These are phyloP conservation scores for Acanthaster planci DNA, from an alignment of 35 echinoderm and acorn worm species.

Conservation along the genomic window DNA sequence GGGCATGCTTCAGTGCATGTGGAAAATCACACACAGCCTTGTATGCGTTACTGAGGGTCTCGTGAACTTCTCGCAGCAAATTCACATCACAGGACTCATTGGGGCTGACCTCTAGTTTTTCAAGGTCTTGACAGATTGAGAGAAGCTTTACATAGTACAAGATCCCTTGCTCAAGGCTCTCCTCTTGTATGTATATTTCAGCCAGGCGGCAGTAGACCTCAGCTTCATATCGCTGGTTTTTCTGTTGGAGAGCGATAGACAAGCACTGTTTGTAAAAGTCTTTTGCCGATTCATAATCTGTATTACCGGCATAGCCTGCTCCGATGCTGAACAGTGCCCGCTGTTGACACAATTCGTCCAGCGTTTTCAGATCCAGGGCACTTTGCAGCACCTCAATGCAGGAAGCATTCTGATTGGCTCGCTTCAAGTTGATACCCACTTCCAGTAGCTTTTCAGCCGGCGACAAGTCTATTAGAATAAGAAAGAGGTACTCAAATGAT, in stretches of 20 bases:
- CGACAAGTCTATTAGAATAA: not conserved
- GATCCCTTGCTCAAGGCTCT: slow-evolving; percentile 60
- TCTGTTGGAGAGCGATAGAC: slow-evolving; percentile 41
- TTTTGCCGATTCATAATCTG: slow-evolving; percentile 56
- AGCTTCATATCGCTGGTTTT: slow-evolving; percentile 58
- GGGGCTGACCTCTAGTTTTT: not conserved
- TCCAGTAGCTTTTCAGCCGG: slow-evolving; percentile 66
- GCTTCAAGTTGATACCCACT: slow-evolving; percentile 52
- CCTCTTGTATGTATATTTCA: slow-evolving; percentile 52
- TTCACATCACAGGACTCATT: slow-evolving; percentile 25
- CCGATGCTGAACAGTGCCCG: slow-evolving; percentile 60
- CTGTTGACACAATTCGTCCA: slow-evolving; percentile 25
- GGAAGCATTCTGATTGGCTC: slow-evolving; percentile 43
- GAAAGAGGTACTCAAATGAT: not conserved
- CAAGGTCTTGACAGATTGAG: slow-evolving; percentile 64
- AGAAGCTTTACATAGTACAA: slow-evolving; percentile 79
- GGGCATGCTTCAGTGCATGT: slow-evolving; percentile 62
- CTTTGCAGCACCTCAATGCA: slow-evolving; percentile 75
- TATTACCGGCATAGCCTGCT: slow-evolving; percentile 16
- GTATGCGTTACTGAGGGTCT: slow-evolving; percentile 70
- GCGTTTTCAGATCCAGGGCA: slow-evolving; percentile 65
- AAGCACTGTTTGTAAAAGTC: slow-evolving; percentile 77
- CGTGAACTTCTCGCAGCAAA: slow-evolving; percentile 59
- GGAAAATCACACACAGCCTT: slow-evolving; percentile 53
- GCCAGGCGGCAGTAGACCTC: slow-evolving; percentile 68